Evolutionary conservation across 2,797 vertebrate species (phyloP), one percentile per base, ranked within the genome.

Genomic region (Thalassophryne amazonica): DNA sequence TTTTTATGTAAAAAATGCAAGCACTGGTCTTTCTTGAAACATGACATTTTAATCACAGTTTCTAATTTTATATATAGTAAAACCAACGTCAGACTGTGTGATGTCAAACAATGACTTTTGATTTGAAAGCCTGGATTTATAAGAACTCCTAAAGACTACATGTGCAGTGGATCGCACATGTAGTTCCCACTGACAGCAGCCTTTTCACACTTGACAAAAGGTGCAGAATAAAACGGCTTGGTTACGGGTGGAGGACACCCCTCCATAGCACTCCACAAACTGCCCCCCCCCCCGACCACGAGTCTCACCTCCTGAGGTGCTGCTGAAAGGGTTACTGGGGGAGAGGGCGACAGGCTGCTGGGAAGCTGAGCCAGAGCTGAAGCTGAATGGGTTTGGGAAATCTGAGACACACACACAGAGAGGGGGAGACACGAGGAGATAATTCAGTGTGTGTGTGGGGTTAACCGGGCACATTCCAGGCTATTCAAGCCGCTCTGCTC

Each of bases 241-340:
- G 36, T 15, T 11, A 9, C 12, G 35, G 1, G 33, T 11, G 13
- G 15, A 32, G 15, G 12, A 11, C 35, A 20, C 15, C 11, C n/a
- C n/a, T n/a, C n/a, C n/a, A n/a, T n/a, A n/a, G n/a, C n/a, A n/a
- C n/a, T n/a, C n/a, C n/a, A n/a, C n/a, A n/a, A n/a, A n/a, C n/a
- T n/a, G n/a, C n/a, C n/a, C n/a, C n/a, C n/a, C n/a, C n/a, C n/a
- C n/a, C 30, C 6, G 41, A 30, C 28, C 32, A 24, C 2, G 50
- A 49, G 32, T 60, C 90, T 92, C 83, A 95, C 94, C 93, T 68
- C 90, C 75, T 16, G 83, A 77, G 46, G 88, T 65, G 69, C 86
- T 86, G 82, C 92, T 92, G 90, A 95, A 95, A 13, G 94, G 94
- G 80, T 95, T 95, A 68, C 93, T 94, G 59, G 92, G 90, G 73